A percentile compares a stretch with the other conserved stretches of the same genome.
Evolutionary conservation across 2,888 invertebrate genomes (phyloP).

Genomic region (Timandra comae): DNA sequence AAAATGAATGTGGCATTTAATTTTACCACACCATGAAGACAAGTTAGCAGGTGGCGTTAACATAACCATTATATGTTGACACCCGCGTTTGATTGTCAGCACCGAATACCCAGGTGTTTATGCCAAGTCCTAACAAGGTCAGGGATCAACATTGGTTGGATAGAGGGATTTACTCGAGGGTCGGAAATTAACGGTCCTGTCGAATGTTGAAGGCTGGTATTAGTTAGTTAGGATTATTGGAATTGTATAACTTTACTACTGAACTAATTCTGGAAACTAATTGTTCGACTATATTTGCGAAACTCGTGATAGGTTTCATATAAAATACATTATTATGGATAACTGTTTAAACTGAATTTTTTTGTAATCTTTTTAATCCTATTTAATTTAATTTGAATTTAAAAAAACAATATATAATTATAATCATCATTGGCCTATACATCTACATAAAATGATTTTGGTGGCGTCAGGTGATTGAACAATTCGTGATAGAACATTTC

Average conservation of each 20-base stretch:
- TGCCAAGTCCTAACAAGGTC: conserved; percentile 16
- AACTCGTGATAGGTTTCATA: no score
- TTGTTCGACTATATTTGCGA: no score
- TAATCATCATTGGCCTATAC: no score
- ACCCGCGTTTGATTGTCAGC: conserved; percentile 18
- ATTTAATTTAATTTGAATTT: no score
- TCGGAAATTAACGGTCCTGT: conserved; percentile 36
- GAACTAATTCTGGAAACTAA: no score
- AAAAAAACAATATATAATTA: no score
- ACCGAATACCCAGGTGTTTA: conserved; percentile 9
- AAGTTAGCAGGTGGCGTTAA: conserved; percentile 37
- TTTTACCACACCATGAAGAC: conserved; percentile 28
- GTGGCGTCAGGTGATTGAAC: no score
- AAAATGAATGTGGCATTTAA: conserved; percentile 16
- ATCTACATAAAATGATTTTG: no score
- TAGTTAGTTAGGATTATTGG: conserved; percentile 46
- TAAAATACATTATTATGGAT: no score
- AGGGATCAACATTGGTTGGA: conserved; percentile 30
- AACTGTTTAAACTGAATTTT: no score
- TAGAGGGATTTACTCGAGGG: conserved; percentile 37
- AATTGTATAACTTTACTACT: conserved; percentile 28
- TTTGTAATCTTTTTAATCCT: no score
- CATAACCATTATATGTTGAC: conserved; percentile 29
- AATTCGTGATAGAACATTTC: no score
- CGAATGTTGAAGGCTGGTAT: conserved; percentile 37